Percentiles rank a stretch among this genome's conserved stretches.
Conservation (phyloP, 2,797 vertebrate genomes). For the Catamblyrhynchus diadema region DNA sequence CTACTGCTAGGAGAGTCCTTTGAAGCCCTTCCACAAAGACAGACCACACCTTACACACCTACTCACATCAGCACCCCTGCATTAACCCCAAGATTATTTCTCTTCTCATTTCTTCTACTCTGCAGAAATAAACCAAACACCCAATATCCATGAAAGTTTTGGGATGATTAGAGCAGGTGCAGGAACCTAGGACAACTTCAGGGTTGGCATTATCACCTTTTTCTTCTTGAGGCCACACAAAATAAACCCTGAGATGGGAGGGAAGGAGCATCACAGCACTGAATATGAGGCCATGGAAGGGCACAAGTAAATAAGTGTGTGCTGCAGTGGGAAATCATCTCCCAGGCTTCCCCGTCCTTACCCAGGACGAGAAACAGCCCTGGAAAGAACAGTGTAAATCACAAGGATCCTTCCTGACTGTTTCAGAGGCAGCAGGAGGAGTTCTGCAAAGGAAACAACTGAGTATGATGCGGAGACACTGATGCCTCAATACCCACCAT, state of each 20-base stretch:
- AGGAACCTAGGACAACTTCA: background rate
- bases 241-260: background rate
- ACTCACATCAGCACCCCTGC: background rate
- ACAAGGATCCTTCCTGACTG: background rate
- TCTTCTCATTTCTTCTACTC: background rate
- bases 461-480: background rate
- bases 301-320: background rate
- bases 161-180: background rate
- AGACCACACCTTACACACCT: background rate
- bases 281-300: rapidly evolving
- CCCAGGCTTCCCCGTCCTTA: background rate
- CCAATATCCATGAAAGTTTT: rapidly evolving
- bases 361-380: background rate
- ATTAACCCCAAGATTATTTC: background rate
- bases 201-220: background rate
- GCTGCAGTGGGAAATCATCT: background rate
- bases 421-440: background rate
- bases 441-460: background rate
- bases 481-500: background rate
- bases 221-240: background rate
- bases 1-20: background rate
- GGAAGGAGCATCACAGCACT: background rate
- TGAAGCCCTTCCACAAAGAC: background rate
- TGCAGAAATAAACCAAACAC: background rate
- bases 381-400: background rate